Evolutionary conservation across 2,888 invertebrate species (phyloP), one percentile per base, ranked within the genome.

Genomic region (Drosophila recens): DNA sequence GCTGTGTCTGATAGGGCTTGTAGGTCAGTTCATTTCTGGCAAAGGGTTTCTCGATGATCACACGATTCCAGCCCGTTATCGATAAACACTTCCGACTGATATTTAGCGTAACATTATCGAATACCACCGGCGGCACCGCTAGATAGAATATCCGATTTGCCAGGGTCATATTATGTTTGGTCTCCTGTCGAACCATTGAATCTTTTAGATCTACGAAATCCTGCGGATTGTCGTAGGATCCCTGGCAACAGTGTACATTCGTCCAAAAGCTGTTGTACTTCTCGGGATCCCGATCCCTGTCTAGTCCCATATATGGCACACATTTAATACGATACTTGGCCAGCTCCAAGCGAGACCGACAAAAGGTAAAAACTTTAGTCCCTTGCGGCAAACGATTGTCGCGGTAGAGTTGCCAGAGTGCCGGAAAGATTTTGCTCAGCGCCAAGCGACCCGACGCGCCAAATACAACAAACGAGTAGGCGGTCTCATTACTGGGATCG

Each of bases 71-170:
- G 36, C 86, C 86, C 0, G 67, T 80, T 0, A 2, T 0, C 15
- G 86, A 77, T 1, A 59, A 6, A 9, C 83, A 82, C 15, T 82
- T 87, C 0, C 88, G 65, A 5, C 68, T 53, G 3, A 75, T 51
- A 13, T 87, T 87, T 4, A 85, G 20, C 0, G 72, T 77, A 9
- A 75, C 69, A 0, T 57, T 42, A 33, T 87, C 88, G 5, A 89
- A 81, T 0, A 75, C 38, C 0, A 73, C 20, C 1, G 75, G 90
- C 0, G 86, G 86, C 30, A 75, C 9, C 0, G 86, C 79, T 57
- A 87, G 15, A 30, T 87, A 87, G 38, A 89, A 87, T 8, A 89
- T 79, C 0, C 86, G 81, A 65, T 85, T 79, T 3, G 90, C 82
- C 8, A 46, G 8, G 0, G 33, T 49, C 61, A 74, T 68, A 3